Percentiles rank a stretch among this genome's conserved stretches.
Conservation (phyloP, 2,888 invertebrate species). For the Resseliella maxima region DNA sequence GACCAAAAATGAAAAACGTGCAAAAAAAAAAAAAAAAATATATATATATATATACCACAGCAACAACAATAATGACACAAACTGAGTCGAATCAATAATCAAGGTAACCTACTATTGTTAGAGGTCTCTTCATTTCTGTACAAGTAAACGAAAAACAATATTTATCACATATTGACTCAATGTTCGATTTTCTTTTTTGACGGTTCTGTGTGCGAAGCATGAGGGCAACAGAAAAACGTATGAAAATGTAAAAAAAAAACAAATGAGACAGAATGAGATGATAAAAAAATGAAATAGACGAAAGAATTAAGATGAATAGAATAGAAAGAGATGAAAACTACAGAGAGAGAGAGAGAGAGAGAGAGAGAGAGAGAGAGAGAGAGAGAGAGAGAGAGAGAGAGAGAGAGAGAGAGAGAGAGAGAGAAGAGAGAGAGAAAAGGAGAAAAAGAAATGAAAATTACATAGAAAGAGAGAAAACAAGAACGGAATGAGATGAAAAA, state of each 20-base stretch:
- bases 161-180: constrained; percentile 22
- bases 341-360: too few relatives aligned
- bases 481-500: too few relatives aligned
- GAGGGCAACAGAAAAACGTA: background rate
- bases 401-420: background rate
- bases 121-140: constrained; percentile 48
- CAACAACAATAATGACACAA: too few relatives aligned
- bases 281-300: background rate
- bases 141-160: constrained; percentile 21
- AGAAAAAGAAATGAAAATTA: too few relatives aligned
- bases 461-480: too few relatives aligned
- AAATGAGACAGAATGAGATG: background rate
- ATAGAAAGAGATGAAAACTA: too few relatives aligned
- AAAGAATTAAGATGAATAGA: too few relatives aligned
- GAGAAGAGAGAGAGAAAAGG: background rate
- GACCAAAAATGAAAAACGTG: constrained; percentile 53
- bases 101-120: constrained; percentile 51
- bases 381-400: too few relatives aligned
- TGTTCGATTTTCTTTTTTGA: constrained; percentile 22
- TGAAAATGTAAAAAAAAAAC: background rate
- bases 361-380: too few relatives aligned
- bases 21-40: background rate
- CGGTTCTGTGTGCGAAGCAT: background rate
- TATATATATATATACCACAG: too few relatives aligned
- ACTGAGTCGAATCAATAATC: constrained; percentile 40